A percentile compares a stretch with the other conserved stretches of the same genome.
These are phyloP conservation scores for Camelus dromedarius DNA, from an alignment of 2,113 vertebrate genomes.

Conservation along the genomic window DNA sequence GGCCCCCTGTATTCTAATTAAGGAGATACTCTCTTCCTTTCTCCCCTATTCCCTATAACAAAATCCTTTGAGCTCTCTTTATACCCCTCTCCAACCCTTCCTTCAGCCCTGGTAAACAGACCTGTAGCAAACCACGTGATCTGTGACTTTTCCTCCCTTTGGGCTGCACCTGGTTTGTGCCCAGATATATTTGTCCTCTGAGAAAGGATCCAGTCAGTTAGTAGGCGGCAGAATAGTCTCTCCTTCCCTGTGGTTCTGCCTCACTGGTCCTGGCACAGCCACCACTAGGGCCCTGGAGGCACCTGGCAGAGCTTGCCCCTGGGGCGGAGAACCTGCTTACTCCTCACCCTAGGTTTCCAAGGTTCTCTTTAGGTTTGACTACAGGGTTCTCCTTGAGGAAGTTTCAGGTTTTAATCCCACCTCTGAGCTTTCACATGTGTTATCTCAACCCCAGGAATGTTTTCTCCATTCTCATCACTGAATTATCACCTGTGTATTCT, in stretches of 20 bases:
- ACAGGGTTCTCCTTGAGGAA: background rate
- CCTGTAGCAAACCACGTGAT: conserved; percentile 25
- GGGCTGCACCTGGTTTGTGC: conserved; percentile 67
- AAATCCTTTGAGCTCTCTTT: background rate
- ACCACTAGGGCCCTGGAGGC: background rate
- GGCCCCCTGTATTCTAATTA: background rate
- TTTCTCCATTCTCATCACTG: background rate
- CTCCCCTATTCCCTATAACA: background rate
- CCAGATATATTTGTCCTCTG: conserved; percentile 75
- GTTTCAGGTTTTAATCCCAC: background rate
- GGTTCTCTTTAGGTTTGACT: conserved; percentile 25
- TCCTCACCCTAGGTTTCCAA: background rate
- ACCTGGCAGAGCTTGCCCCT: background rate
- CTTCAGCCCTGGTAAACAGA: conserved; percentile 63
- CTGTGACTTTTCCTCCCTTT: conserved; percentile 58
- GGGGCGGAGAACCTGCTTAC: background rate
- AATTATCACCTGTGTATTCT: background rate
- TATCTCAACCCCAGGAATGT: background rate
- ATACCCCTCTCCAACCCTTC: background rate
- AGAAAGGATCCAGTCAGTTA: conserved; percentile 63
- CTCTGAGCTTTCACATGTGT: background rate
- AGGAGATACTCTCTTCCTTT: background rate
- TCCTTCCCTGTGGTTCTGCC: conserved; percentile 59
- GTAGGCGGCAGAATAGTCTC: conserved; percentile 44
- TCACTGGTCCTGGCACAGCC: conserved; percentile 43